Percentiles rank a stretch among this genome's conserved stretches.
phyloP scores from a whole-genome alignment of 2,797 vertebrate genomes.

The Rhinichthys osculus region DNA sequence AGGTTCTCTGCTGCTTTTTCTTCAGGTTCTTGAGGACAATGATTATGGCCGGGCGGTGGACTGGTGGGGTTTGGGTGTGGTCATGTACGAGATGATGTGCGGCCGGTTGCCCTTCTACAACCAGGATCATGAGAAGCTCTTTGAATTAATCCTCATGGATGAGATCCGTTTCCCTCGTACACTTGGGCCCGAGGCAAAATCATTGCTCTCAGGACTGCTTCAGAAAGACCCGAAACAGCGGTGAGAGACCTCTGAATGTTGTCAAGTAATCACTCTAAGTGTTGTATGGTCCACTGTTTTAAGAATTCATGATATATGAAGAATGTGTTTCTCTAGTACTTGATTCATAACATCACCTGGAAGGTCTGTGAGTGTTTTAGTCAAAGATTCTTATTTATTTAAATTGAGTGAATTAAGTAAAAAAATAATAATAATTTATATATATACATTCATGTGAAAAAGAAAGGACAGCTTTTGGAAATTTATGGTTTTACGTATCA shows the following conservation, averaged over 20 bases:
- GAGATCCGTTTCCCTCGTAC: constrained; percentile 87
- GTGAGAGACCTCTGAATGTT: constrained; percentile 64
- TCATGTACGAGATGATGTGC: constrained; percentile 92
- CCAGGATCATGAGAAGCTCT: constrained; percentile 88
- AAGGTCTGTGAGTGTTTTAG: not conserved
- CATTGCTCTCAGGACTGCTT: constrained; percentile 84
- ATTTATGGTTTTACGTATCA: too few species aligned
- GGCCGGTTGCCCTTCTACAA: constrained; percentile 89
- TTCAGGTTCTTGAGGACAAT: constrained; percentile 44
- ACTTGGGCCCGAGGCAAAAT: constrained; percentile 84
- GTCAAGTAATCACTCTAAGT: not conserved
- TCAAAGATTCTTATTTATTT: too few species aligned
- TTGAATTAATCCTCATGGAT: constrained; percentile 89
- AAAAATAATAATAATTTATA: too few species aligned
- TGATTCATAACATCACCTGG: too few species aligned
- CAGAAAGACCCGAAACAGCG: constrained; percentile 87
- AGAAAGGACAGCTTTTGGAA: too few species aligned
- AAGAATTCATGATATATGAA: not conserved
- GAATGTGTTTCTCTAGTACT: too few species aligned
- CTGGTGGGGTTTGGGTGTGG: constrained; percentile 89
- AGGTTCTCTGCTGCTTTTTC: not conserved
- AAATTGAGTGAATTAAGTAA: too few species aligned
- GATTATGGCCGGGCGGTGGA: constrained; percentile 80
- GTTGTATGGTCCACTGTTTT: not conserved
- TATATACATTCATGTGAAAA: too few species aligned